A percentile compares a stretch with the other conserved stretches of the same genome.
Conservation (phyloP, 2,888 invertebrate genomes). For the Hydriomena furcata region DNA sequence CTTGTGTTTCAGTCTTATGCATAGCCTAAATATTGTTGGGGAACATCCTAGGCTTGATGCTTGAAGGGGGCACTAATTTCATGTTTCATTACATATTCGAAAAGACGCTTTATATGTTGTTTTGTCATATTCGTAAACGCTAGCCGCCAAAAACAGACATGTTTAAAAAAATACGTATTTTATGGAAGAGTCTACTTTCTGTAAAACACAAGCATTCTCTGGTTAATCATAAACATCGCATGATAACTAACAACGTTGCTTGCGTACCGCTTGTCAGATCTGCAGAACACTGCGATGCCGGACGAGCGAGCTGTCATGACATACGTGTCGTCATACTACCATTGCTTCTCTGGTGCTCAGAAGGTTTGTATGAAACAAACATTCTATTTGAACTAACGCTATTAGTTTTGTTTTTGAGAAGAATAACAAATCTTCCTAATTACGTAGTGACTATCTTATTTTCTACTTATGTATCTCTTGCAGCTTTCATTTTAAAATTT, state of each 20-base stretch:
- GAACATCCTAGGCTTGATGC: conserved; percentile 27
- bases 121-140: conserved; percentile 18
- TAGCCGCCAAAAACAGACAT: conserved; percentile 9
- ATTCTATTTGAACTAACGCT: conserved; percentile 31
- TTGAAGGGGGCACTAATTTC: conserved; percentile 39
- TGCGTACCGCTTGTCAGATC: conserved; percentile 88
- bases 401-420: conserved; percentile 19
- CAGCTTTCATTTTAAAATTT: conserved; percentile 7
- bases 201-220: conserved; percentile 52
- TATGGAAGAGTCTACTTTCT: conserved; percentile 1
- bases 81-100: conserved; percentile 40
- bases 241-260: conserved; percentile 77
- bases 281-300: conserved; percentile 99
- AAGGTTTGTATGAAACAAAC: conserved; percentile 89
- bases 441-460: conserved; percentile 1
- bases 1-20: conserved; percentile 48
- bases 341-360: conserved; percentile 99
- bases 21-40: conserved; percentile 18
- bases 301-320: conserved; percentile 99
- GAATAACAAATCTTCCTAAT: background rate
- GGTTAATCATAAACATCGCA: conserved; percentile 58
- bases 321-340: conserved; percentile 99
- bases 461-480: background rate
- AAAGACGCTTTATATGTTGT: conserved; percentile 38
- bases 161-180: background rate